phyloP scores from a whole-genome alignment of 37 sponge, comb jelly and placozoan genomes.

The Geodia barretti region DNA sequence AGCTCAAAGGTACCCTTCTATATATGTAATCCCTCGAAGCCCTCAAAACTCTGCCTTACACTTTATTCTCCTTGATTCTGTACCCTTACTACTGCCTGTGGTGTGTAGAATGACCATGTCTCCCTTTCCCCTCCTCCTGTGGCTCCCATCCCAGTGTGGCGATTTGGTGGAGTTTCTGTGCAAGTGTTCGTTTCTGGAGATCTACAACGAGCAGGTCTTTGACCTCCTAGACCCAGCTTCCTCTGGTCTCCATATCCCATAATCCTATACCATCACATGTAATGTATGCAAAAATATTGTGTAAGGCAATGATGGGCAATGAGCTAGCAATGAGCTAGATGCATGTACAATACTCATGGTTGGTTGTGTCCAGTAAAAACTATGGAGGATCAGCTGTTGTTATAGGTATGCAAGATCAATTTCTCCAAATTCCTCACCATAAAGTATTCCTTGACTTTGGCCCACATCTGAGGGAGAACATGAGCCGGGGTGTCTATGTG shows the following conservation, averaged over 20 bases:
- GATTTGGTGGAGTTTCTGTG: slow-evolving; percentile 86
- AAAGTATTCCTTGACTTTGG: background rate
- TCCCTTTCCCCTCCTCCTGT: background rate
- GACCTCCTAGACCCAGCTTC: slow-evolving; percentile 81
- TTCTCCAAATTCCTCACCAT: too few species aligned
- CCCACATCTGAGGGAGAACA: slow-evolving; percentile 81
- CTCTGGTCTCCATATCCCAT: slow-evolving; percentile 34
- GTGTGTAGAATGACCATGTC: background rate
- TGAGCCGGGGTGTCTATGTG: slow-evolving; percentile 84
- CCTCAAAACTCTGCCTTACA: background rate
- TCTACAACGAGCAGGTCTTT: slow-evolving; percentile 90
- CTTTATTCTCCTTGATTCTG: background rate
- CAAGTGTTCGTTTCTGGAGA: slow-evolving; percentile 88
- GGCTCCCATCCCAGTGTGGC: slow-evolving; percentile 53
- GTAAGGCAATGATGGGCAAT: too few species aligned
- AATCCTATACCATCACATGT: too few species aligned
- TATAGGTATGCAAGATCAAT: too few species aligned
- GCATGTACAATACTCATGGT: too few species aligned
- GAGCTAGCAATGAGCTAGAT: too few species aligned
- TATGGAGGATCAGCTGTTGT: too few species aligned
- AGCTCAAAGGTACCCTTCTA: background rate
- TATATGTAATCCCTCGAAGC: background rate
- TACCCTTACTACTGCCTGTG: background rate
- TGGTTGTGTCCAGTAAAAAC: too few species aligned
- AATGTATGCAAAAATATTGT: too few species aligned